Conservation (phyloP, 2,888 invertebrate species). For the Euplagia quadripunctaria region DNA sequence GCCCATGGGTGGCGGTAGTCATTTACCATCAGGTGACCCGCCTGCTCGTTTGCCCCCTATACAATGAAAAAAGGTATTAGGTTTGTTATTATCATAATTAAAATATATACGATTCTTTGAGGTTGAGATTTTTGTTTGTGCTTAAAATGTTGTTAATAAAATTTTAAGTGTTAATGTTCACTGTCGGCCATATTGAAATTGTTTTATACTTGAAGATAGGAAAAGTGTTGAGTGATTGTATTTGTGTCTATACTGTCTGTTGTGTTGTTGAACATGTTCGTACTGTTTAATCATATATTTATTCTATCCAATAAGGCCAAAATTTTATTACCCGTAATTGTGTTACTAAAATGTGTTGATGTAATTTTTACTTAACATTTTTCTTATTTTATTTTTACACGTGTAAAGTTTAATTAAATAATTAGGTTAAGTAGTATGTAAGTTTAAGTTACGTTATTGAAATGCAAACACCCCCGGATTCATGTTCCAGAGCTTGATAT, state of each 20-base stretch:
- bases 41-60: too few species aligned
- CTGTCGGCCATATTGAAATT: constrained; percentile 52
- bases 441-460: constrained; percentile 25
- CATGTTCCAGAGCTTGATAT: constrained; percentile 79
- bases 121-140: neutral
- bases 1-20: too few species aligned
- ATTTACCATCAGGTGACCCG: too few species aligned
- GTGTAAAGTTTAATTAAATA: constrained; percentile 24
- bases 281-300: neutral
- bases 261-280: constrained; percentile 1
- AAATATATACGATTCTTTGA: too few species aligned
- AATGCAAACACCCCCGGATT: constrained; percentile 55
- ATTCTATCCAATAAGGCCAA: neutral
- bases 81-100: too few species aligned
- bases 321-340: neutral
- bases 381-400: constrained; percentile 45
- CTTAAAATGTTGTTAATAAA: neutral
- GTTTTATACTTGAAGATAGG: constrained; percentile 52
- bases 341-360: neutral
- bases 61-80: too few species aligned
- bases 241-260: neutral
- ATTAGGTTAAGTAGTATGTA: constrained; percentile 16
- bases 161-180: neutral
- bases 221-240: constrained; percentile 59
- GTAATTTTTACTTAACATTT: constrained; percentile 55